Base-by-base conservation (phyloP, 2,888 invertebrate genomes). In the Drosophila kuntzei region DNA sequence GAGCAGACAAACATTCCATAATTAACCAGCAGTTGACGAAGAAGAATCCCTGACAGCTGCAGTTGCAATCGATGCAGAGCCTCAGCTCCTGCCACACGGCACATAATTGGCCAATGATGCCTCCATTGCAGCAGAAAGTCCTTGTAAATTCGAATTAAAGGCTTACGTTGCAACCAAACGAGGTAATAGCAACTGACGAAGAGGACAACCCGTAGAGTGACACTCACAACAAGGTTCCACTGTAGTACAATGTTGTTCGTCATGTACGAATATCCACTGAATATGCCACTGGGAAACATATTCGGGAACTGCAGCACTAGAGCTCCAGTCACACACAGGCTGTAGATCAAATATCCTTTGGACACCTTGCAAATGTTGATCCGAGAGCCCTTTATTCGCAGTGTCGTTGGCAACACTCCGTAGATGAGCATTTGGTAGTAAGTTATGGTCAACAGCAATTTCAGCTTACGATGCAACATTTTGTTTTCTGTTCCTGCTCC, bases 391-490 rank as follows among this genome's bases (percentile, higher is more conserved):
- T 9, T 41, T 3, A 69, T 18, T 1, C 25, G 32, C 16, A 82
- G 5, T 12, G 43, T 65, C 0, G 65, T 50, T 1, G 81, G 75
- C 79, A 89, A 49, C 22, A 84, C 27, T 0, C 67, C 83, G 16
- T 29, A 70, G 43, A 60, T 4, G 7, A 78, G 47, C 50, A 75
- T n/a, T 3, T 73, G 71, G 49, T 57, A 71, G 39, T 80, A 89
- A 22, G 46, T 59, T 3, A 73, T 8, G 8, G 16, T 51, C 22
- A 83, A 12, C 16, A 55, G 39, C 9, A 55, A 5, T 14, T 59
- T 14, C 29, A 82, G 41, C 20, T 69, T 69, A 4, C 61, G 66
- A 14, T 80, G 71, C 71, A 87, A 60, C 87, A 87, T 89, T 73
- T 43, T n/a, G n/a, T n/a, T n/a, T 12, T 7, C 22, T 6, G 32